Base-by-base conservation (phyloP, 2,888 invertebrate species). In the Synergus laeviventris region DNA sequence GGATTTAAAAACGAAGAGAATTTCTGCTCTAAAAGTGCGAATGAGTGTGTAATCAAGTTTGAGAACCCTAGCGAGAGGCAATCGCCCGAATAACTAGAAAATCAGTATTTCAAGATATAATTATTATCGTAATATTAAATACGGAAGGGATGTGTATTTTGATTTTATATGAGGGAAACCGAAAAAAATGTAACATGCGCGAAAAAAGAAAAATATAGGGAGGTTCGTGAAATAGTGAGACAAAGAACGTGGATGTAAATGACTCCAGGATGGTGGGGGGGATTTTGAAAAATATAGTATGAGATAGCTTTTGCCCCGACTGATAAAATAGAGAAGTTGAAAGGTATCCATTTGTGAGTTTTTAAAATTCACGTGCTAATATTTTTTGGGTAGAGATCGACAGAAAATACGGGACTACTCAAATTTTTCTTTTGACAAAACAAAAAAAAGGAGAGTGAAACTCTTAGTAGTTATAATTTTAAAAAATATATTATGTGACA, bases 91-190 rank as follows among this genome's bases (percentile, higher is more conserved):
- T 77, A 78, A 81, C 82, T 83, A 84, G 83, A 82, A 79, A 86
- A 87, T 86, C 87, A 87, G 88, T 87, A 87, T 88, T 87, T 86
- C 81, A 83, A 83, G 77, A 84, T 87, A 82, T 81, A 81, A 78
- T 78, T 78, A 82, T 79, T 81, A 84, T 84, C 81, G 81, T 82
- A 83, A 81, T 81, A 74, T 76, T 84, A 78, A 76, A 54, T 70
- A 78, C 18, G 49, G 73, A 64, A 64, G 36, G 74, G 77, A 79
- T 73, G 76, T 62, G 77, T 76, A 75, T 80, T 79, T 81, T 82
- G 11, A 38, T 39, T 74, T 62, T 39, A 42, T 4, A 36, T 18
- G 21, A 56, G 75, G 39, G 61, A 74, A 70, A 49, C 2, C 8
- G n/a, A 18, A 66, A 49, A 60, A 42, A 45, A 45, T 14, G 8